Base-by-base conservation (phyloP, 2,888 invertebrate species). In the Tinea pellionella region DNA sequence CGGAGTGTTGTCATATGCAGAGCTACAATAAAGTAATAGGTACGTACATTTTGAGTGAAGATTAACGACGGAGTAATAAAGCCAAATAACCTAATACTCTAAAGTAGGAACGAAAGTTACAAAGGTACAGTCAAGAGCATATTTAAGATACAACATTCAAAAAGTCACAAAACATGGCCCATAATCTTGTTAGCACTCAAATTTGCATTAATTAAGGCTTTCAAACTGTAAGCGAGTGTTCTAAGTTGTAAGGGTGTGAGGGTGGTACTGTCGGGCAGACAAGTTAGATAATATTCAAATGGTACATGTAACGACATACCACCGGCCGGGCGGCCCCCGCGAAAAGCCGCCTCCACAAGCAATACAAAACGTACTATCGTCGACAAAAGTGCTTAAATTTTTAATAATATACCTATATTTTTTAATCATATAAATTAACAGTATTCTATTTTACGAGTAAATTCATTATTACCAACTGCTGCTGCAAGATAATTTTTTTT, bases 171-270 rank as follows among this genome's bases (percentile, higher is more conserved):
- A 62, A 60, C 59, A 51, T 53, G 24, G 59, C 29, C 84, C 86
- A 87, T 87, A 87, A 87, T 87, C 87, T 87, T 86, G 86, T 87
- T 87, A 87, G 86, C 86, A 78, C 87, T 81, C 80, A 86, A 87
- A 87, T 87, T 87, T 87, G 86, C 86, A 87, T 87, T 87, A 86
- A 87, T 87, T 87, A 87, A 85, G 80, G 78, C 77, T 71, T 66
- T 72, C 77, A 80, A 80, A 78, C 79, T 73, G 78, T 74, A 67
- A 57, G 57, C 73, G 75, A 73, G 76, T 74, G 74, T 30, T 80
- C 81, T 84, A 81, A 83, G 80, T 66, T 63, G 66, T 63, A 65
- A 65, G 32, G 57, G 61, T 61, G 61, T 58, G 56, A 60, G 65
- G 53, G 59, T 53, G 53, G 59, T 47, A 65, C 67, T 63, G 66